phyloP scores from a whole-genome alignment of 1,140 invertebrate species.

The Triops cancriformis region DNA sequence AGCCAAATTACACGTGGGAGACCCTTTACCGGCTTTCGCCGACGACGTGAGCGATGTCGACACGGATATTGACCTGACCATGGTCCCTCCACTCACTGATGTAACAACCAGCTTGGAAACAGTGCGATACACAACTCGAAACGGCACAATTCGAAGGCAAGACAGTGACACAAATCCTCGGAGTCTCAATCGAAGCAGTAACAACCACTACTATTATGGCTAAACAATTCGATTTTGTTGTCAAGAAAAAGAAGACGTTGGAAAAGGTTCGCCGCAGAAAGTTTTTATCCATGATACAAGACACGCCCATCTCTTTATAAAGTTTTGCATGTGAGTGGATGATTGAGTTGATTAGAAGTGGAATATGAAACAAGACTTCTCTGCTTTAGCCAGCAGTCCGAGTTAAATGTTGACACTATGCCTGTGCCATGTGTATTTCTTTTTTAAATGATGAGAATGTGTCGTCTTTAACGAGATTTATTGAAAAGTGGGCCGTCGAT shows the following conservation, averaged over 20 bases:
- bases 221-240: conserved; percentile 35
- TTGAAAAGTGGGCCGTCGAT: not conserved
- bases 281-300: not conserved
- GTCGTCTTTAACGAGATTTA: not conserved
- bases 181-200: conserved; percentile 42
- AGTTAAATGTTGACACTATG: not conserved
- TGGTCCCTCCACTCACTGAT: conserved; percentile 32
- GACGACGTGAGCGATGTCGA: conserved; percentile 64
- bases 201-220: conserved; percentile 52
- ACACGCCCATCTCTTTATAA: not conserved
- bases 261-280: not conserved
- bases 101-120: conserved; percentile 33
- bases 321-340: not conserved
- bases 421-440: not conserved
- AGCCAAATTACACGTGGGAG: conserved; percentile 54
- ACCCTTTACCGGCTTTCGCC: conserved; percentile 45
- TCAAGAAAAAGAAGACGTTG: too few species aligned
- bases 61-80: conserved; percentile 57
- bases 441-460: not conserved
- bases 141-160: conserved; percentile 32
- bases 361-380: not conserved
- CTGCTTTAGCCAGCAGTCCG: not conserved
- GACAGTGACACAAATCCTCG: conserved; percentile 42
- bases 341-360: not conserved
- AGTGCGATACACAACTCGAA: conserved; percentile 33